Evolutionary conservation across 2,797 vertebrate species (phyloP).

Genomic region (Toxotes lorentzi): DNA sequence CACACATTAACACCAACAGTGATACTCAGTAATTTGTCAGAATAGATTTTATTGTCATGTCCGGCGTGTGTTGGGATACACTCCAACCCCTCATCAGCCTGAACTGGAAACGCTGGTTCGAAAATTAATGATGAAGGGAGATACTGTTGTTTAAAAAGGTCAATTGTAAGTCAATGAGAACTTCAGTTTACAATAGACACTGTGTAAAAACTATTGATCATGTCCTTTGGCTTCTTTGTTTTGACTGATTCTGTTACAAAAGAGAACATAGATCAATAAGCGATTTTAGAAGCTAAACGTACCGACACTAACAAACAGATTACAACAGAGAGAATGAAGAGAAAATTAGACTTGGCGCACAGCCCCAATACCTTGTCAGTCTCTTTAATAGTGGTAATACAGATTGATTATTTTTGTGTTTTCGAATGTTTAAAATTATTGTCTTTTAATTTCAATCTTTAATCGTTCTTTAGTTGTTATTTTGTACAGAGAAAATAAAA

Average conservation of each 20-base stretch:
- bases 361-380: background rate
- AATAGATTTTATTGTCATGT: constrained; percentile 33
- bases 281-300: constrained; percentile 34
- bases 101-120: background rate
- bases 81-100: background rate
- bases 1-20: constrained; percentile 45
- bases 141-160: constrained; percentile 29
- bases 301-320: constrained; percentile 23
- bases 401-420: background rate
- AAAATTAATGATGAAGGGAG: constrained; percentile 3
- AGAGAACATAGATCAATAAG: constrained; percentile 39
- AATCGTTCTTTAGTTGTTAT: background rate
- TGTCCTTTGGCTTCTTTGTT: constrained; percentile 49
- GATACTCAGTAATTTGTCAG: constrained; percentile 41
- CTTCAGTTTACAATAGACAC: constrained; percentile 32
- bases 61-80: background rate
- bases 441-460: background rate
- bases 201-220: constrained; percentile 58
- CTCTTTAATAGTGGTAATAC: background rate
- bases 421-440: background rate
- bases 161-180: constrained; percentile 48
- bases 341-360: constrained; percentile 9
- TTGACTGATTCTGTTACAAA: constrained; percentile 59
- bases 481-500: background rate
- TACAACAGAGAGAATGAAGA: constrained; percentile 13